These are phyloP conservation scores for Luscinia megarhynchos DNA, from an alignment of 2,797 vertebrate species.

Conservation along the genomic window DNA sequence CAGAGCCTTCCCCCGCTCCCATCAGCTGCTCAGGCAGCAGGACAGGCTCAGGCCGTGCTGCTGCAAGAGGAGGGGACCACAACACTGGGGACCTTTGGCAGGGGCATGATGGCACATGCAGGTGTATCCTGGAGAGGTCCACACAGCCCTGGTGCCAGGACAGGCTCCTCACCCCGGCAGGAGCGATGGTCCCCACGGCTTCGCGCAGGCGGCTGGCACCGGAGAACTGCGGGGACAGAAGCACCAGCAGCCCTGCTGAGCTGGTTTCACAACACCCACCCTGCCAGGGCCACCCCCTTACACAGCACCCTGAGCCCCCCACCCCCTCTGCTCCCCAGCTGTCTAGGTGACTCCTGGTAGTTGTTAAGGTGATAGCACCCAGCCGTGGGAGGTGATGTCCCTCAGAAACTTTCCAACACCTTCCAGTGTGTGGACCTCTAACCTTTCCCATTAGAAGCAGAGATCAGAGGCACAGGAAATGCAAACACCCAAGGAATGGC, in stretches of 20 bases:
- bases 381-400: background rate
- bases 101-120: rapidly evolving
- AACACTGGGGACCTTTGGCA: background rate
- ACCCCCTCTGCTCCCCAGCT: background rate
- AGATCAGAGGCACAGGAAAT: background rate
- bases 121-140: background rate
- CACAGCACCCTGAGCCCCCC: background rate
- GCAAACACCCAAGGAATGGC: background rate
- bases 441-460: rapidly evolving
- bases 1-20: background rate
- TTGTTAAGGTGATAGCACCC: background rate
- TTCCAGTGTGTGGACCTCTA: rapidly evolving
- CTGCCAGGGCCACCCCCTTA: background rate
- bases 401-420: background rate
- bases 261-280: rapidly evolving
- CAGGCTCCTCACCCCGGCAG: slow-evolving; percentile 1
- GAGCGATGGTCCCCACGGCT: background rate
- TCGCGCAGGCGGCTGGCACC: background rate
- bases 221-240: slow-evolving; percentile 25
- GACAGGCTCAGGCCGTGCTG: background rate
- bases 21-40: rapidly evolving
- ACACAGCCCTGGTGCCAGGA: rapidly evolving
- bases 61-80: background rate
- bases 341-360: rapidly evolving
- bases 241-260: rapidly evolving